Percentiles rank a stretch among this genome's conserved stretches.
phyloP scores from a whole-genome alignment of 2,797 vertebrate genomes.

The Epinephelus coioides region DNA sequence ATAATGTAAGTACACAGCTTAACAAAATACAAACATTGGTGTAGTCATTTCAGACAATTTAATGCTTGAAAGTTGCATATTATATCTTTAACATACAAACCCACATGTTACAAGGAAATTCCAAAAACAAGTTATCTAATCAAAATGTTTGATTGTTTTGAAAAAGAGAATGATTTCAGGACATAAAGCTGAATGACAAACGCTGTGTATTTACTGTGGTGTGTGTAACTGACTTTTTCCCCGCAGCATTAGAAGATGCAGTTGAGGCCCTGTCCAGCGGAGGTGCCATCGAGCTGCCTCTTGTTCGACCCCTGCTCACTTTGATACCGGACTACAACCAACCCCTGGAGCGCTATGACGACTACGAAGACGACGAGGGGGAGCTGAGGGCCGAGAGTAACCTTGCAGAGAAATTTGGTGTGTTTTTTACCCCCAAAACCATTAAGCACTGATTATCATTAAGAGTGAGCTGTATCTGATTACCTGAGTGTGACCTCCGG shows the following conservation, averaged over 20 bases:
- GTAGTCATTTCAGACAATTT: too few species aligned
- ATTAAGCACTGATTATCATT: conserved; percentile 49
- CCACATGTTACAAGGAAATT: background rate
- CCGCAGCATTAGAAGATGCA: conserved; percentile 76
- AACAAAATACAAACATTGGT: too few species aligned
- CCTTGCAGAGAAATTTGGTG: conserved; percentile 92
- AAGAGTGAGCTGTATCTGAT: conserved; percentile 59
- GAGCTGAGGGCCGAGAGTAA: conserved; percentile 93
- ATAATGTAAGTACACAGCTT: too few species aligned
- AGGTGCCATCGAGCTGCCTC: conserved; percentile 75
- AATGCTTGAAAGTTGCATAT: too few species aligned
- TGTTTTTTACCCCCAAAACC: conserved; percentile 43
- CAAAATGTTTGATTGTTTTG: background rate
- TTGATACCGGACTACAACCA: conserved; percentile 88
- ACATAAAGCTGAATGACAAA: background rate
- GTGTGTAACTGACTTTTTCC: background rate
- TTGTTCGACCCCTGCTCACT: conserved; percentile 84
- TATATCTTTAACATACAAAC: background rate
- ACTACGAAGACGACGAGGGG: conserved; percentile 87
- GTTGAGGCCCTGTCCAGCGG: conserved; percentile 84
- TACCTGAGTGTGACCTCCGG: conserved; percentile 43
- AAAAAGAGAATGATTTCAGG: background rate
- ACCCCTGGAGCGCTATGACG: conserved; percentile 85
- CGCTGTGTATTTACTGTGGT: background rate
- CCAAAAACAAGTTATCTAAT: background rate